Evolutionary conservation across 1,140 invertebrate species (phyloP), one percentile per base, ranked within the genome.

Genomic region (Phymastichus coffea): DNA sequence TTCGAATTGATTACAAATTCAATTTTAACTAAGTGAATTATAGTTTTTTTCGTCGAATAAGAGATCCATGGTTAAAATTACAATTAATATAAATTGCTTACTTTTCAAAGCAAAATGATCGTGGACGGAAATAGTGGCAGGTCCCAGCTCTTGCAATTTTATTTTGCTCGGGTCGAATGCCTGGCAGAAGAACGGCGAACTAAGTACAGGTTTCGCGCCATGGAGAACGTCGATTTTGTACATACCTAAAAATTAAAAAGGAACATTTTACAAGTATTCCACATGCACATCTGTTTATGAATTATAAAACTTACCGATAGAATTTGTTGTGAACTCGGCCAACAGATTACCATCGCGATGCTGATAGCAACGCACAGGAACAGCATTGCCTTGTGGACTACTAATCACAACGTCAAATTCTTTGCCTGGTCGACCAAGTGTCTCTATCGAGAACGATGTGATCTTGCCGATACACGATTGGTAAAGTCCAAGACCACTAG

Each of bases 181-280:
- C 77, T 98, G 93, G 70, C 96, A 97, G 57, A 87, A 90, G 79
- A 95, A 99, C 15, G 97, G 97, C 64, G 95, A 98, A 17, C 96
- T 95, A n/a, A 88, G 84, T 17, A 99, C 86, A 15, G 91, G 87
- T 71, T 95, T 93, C 0, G 94, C 92, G 61, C 92, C 88, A 76
- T 96, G 95, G 12, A 96, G 81, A 2, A 99, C 95, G 76, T 99
- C 89, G 61, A 93, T 87, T 65, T 86, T 87, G 69, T 92, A 90
- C 3, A 83, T 81, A 25, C 90, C 89, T 87, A 68, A 54, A 70
- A 66, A 58, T 58, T 4, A 66, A 43, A 56, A 62, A n/a, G n/a
- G n/a, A n/a, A 51, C 3, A 28, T 9, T 48, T 49, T 14, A 44
- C 10, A 43, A 15, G 4, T 43, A 56, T 38, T 64, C n/a, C 26